Evolutionary conservation across 2,888 invertebrate species (phyloP).

Genomic region (Hymenopus coronatus): DNA sequence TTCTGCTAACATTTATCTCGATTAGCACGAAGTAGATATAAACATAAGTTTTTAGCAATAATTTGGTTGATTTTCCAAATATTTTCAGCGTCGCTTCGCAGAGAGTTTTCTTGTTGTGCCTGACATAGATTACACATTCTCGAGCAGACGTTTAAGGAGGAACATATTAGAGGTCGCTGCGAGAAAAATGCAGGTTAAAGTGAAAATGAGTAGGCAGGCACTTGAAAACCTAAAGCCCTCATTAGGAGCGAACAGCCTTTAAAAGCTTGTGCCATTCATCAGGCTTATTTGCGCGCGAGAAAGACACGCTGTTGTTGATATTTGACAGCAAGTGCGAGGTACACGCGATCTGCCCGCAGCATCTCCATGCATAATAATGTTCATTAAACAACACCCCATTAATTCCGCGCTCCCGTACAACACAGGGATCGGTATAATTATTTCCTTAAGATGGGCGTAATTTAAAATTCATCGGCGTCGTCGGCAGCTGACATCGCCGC

Average conservation of each 20-base stretch:
- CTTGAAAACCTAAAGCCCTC: no score
- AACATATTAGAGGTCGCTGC: no score
- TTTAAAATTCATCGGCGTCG: constrained; percentile 15
- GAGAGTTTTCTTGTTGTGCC: no score
- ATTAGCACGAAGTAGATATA: no score
- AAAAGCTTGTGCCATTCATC: not conserved
- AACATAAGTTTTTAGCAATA: no score
- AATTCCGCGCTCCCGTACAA: not conserved
- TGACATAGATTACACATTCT: no score
- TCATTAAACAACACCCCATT: not conserved
- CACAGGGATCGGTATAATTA: not conserved
- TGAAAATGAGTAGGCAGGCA: not conserved
- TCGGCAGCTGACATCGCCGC: constrained; percentile 9
- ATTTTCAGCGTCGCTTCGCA: no score
- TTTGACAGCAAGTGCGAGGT: not conserved
- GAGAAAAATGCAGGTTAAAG: not conserved
- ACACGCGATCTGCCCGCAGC: not conserved
- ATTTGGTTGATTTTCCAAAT: no score
- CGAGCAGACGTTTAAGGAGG: no score
- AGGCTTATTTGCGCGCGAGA: not conserved
- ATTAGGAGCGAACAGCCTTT: not conserved
- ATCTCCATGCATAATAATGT: not conserved
- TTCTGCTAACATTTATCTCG: no score
- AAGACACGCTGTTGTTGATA: not conserved
- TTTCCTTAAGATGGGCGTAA: constrained; percentile 8